Percentiles rank a stretch among this genome's conserved stretches.
Conservation (phyloP, 2,113 vertebrate species). For the Perccottus glenii region DNA sequence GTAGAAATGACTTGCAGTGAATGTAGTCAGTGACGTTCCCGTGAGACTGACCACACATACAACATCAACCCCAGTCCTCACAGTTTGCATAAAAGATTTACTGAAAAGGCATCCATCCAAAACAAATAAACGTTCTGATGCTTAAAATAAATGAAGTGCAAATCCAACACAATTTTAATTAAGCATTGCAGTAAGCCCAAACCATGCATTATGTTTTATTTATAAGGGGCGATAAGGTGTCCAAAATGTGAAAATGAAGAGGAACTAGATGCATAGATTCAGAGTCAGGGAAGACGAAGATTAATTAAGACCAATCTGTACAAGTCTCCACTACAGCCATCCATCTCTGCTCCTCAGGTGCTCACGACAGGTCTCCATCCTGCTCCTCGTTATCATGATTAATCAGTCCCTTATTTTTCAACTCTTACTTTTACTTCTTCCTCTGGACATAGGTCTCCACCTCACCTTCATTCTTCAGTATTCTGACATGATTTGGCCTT, state of each 20-base stretch:
- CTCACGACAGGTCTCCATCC: conserved; percentile 53
- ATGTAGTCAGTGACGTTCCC: conserved; percentile 15
- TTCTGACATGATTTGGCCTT: no score
- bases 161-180: conserved; percentile 11
- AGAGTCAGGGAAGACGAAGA: conserved; percentile 24
- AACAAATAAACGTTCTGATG: no score
- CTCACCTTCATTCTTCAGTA: no score
- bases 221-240: conserved; percentile 1
- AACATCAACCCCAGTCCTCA: neutral
- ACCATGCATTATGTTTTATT: conserved; percentile 27
- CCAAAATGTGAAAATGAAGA: conserved; percentile 9
- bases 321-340: conserved; percentile 43
- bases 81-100: neutral
- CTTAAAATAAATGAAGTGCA: neutral
- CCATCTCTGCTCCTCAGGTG: conserved; percentile 37
- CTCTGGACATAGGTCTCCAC: conserved; percentile 6
- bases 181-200: conserved; percentile 11
- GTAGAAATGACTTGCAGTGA: conserved; percentile 9
- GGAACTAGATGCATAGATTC: conserved; percentile 1
- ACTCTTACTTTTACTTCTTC: conserved; percentile 29
- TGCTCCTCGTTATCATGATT: conserved; percentile 57
- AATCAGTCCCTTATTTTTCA: conserved; percentile 45
- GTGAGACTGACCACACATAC: neutral
- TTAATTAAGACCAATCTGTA: conserved; percentile 20
- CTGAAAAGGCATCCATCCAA: neutral